phyloP scores from a whole-genome alignment of 2,888 invertebrate genomes.

The Ormyrus rosae region DNA sequence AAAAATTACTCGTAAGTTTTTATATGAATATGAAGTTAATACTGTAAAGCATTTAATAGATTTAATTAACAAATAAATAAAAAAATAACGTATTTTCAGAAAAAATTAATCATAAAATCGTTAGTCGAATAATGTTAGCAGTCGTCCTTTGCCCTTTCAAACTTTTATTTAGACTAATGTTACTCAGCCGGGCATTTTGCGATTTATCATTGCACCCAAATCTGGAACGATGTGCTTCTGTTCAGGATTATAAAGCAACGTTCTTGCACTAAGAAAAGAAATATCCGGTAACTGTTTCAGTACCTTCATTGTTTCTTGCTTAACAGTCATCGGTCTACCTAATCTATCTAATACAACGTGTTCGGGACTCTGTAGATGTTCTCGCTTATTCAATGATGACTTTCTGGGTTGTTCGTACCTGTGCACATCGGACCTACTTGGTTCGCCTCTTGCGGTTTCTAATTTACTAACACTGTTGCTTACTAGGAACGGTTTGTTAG shows the following conservation, averaged over 20 bases:
- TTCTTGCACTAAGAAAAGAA: conserved; percentile 73
- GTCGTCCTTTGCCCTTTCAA: conserved; percentile 64
- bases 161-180: conserved; percentile 74
- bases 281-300: conserved; percentile 72
- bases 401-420: conserved; percentile 59
- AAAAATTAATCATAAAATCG: background rate
- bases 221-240: conserved; percentile 72
- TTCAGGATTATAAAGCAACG: conserved; percentile 72
- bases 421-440: conserved; percentile 52
- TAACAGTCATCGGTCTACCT: conserved; percentile 69
- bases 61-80: background rate
- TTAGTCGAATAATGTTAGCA: conserved; percentile 15
- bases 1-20: too few species aligned
- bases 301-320: conserved; percentile 69
- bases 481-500: conserved; percentile 58
- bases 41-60: background rate
- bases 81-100: background rate
- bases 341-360: conserved; percentile 69
- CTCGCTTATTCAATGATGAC: conserved; percentile 58
- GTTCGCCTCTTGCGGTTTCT: conserved; percentile 54
- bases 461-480: conserved; percentile 51
- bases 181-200: conserved; percentile 75
- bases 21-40: too few species aligned
- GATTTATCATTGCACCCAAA: conserved; percentile 73
- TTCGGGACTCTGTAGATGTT: conserved; percentile 61